Evolutionary conservation across 2,797 vertebrate species (phyloP).

Genomic region (Hapalemur alaotrensis): DNA sequence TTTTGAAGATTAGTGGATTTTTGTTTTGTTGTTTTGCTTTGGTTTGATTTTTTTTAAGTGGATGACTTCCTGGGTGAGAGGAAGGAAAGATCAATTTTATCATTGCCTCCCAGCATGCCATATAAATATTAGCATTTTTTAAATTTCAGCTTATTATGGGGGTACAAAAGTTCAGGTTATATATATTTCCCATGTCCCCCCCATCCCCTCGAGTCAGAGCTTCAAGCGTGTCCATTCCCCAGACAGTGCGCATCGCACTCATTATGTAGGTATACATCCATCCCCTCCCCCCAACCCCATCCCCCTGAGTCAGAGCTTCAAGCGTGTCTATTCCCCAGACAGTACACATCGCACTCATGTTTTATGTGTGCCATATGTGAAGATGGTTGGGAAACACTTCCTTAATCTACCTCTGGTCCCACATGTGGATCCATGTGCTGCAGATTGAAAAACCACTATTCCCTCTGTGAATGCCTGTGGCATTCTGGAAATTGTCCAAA

Average conservation of each 20-base stretch:
- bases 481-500: conserved; percentile 23
- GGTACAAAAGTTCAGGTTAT: too few species aligned
- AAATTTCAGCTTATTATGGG: too few species aligned
- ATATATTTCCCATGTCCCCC: too few species aligned
- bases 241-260: too few species aligned
- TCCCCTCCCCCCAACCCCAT: too few species aligned
- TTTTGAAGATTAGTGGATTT: not conserved
- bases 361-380: not conserved
- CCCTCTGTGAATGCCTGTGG: not conserved
- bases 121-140: not conserved
- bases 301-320: too few species aligned
- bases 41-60: not conserved
- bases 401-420: not conserved
- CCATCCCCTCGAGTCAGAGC: too few species aligned
- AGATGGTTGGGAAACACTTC: not conserved
- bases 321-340: too few species aligned
- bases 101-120: not conserved
- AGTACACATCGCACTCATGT: too few species aligned
- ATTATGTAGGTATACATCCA: too few species aligned
- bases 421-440: not conserved
- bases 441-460: not conserved
- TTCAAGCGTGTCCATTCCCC: too few species aligned
- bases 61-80: not conserved
- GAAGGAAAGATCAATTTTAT: not conserved
- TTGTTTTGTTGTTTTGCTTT: not conserved